Conservation (phyloP, 1,140 invertebrate species). For the Sminthurides bifidus region DNA sequence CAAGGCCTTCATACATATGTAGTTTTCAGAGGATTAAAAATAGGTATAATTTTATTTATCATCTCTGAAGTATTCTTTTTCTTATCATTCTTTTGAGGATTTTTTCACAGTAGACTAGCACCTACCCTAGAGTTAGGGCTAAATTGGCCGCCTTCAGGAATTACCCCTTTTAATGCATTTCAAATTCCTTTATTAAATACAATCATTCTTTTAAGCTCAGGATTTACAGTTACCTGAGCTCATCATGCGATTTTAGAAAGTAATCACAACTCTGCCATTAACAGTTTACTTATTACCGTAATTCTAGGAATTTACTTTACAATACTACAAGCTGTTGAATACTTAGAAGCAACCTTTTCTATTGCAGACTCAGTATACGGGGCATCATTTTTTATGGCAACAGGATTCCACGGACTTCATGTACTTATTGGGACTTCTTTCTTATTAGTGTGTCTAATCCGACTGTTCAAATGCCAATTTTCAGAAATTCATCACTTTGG, state of each 20-base stretch:
- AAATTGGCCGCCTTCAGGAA: constrained; percentile 45
- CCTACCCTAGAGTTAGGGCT: constrained; percentile 49
- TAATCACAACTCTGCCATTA: constrained; percentile 37
- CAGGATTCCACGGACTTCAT: constrained; percentile 60
- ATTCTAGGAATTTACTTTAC: constrained; percentile 45
- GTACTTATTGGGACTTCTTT: constrained; percentile 56
- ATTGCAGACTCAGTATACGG: constrained; percentile 52
- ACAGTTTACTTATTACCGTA: constrained; percentile 43
- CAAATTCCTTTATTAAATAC: constrained; percentile 41
- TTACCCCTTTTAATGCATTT: constrained; percentile 49
- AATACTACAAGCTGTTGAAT: constrained; percentile 36
- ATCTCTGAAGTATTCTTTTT: constrained; percentile 51
- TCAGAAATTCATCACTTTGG: constrained; percentile 50
- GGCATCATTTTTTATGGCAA: constrained; percentile 54
- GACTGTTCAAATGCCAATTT: constrained; percentile 44
- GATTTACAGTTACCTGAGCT: constrained; percentile 38
- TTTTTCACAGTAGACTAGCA: constrained; percentile 49
- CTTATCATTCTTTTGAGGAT: constrained; percentile 50
- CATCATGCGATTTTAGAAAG: constrained; percentile 46
- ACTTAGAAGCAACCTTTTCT: constrained; percentile 41
- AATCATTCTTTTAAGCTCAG: constrained; percentile 37
- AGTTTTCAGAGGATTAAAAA: constrained; percentile 42
- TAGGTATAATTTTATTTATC: constrained; percentile 53
- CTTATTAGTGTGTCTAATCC: constrained; percentile 44
- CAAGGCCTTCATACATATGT: constrained; percentile 37